phyloP scores from a whole-genome alignment of 1,140 invertebrate genomes.

The Lepeophtheirus salmonis region DNA sequence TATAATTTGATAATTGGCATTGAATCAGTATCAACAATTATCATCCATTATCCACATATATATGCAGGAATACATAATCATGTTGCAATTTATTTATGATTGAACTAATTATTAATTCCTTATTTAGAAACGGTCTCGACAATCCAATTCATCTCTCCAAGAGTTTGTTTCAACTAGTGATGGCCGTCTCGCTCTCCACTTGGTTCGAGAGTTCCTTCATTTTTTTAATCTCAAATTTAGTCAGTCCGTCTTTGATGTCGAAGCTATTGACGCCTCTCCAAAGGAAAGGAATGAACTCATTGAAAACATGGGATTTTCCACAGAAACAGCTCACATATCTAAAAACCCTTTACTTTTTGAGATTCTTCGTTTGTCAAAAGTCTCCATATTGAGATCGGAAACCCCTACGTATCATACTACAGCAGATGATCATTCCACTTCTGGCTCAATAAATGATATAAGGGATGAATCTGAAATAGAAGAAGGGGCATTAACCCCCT shows the following conservation, averaged over 20 bases:
- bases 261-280: conserved; percentile 39
- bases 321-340: not conserved
- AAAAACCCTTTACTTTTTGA: not conserved
- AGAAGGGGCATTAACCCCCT: not conserved
- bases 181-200: conserved; percentile 17
- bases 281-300: conserved; percentile 34
- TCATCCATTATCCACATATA: too few relatives aligned
- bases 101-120: too few relatives aligned
- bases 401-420: not conserved
- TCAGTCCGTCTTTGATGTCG: conserved; percentile 45
- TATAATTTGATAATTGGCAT: too few relatives aligned
- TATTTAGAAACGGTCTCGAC: not conserved
- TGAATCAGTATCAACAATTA: too few relatives aligned
- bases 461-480: not conserved
- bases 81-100: too few relatives aligned
- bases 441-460: too few relatives aligned
- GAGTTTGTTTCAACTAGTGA: not conserved
- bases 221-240: conserved; percentile 48
- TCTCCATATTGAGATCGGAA: conserved; percentile 2
- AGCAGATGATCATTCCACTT: not conserved
- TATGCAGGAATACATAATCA: too few relatives aligned
- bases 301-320: conserved; percentile 33
- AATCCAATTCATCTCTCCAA: not conserved
- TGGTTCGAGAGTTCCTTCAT: conserved; percentile 49
- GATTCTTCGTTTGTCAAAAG: conserved; percentile 8